Conservation (phyloP, 2,888 invertebrate species). For the Parochlus steinenii region DNA sequence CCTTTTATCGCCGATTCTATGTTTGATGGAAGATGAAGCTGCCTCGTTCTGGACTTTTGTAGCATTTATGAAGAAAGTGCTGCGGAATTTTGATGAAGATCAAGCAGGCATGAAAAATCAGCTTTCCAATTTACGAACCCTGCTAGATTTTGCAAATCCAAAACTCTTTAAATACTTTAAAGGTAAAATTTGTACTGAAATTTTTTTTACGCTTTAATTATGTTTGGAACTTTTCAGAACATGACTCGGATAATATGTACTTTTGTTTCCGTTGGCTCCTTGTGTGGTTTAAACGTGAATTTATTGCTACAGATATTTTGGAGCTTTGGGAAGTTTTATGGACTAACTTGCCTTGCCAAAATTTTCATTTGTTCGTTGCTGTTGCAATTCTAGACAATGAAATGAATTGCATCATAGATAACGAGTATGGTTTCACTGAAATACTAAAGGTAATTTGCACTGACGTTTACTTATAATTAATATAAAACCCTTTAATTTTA, state of each 20-base stretch:
- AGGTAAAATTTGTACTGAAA: conserved; percentile 24
- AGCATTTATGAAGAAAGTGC: conserved; percentile 89
- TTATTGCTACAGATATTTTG: conserved; percentile 71
- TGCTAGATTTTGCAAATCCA: conserved; percentile 70
- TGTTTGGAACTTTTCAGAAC: too few species aligned
- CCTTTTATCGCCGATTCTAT: conserved; percentile 78
- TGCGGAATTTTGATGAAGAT: conserved; percentile 89
- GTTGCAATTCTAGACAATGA: conserved; percentile 86
- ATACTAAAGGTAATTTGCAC: conserved; percentile 71
- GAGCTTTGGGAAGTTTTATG: conserved; percentile 92
- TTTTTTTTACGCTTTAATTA: neutral
- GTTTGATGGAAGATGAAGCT: conserved; percentile 79
- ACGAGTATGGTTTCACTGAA: conserved; percentile 88
- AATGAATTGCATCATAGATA: conserved; percentile 72
- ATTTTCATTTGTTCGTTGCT: conserved; percentile 88
- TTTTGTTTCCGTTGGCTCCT: conserved; percentile 98
- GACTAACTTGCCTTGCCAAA: conserved; percentile 86
- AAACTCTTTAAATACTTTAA: conserved; percentile 72
- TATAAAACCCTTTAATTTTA: conserved; percentile 29
- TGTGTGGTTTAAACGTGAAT: conserved; percentile 90
- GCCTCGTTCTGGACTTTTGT: conserved; percentile 98
- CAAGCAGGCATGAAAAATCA: conserved; percentile 94
- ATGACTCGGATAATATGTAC: conserved; percentile 75
- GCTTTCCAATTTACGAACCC: conserved; percentile 62
- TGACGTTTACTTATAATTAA: conserved; percentile 5